These are phyloP conservation scores for Thereva nobilitata DNA, from an alignment of 2,888 invertebrate species.

Conservation along the genomic window DNA sequence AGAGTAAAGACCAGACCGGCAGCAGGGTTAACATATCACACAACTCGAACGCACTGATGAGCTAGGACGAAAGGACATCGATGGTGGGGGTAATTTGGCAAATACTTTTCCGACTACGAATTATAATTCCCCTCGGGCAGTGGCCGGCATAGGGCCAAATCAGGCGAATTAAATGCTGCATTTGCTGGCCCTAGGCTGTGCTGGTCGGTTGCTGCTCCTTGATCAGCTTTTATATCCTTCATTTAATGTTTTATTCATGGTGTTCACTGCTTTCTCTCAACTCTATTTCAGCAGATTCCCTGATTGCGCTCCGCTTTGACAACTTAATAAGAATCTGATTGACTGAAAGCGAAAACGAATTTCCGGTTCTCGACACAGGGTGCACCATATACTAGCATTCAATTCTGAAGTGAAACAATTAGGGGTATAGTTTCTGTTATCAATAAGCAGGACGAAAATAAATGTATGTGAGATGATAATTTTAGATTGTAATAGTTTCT, in stretches of 20 bases:
- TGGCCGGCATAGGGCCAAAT: slow-evolving; percentile 36
- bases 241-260: slow-evolving; percentile 39
- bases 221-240: slow-evolving; percentile 41
- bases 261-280: slow-evolving; percentile 10
- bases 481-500: too few relatives aligned
- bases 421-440: background rate
- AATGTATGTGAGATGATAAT: too few relatives aligned
- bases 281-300: background rate
- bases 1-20: background rate
- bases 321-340: slow-evolving; percentile 37
- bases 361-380: slow-evolving; percentile 25
- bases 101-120: slow-evolving; percentile 29
- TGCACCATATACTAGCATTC: slow-evolving; percentile 10
- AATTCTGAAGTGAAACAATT: slow-evolving; percentile 12
- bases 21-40: background rate
- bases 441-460: too few relatives aligned
- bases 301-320: slow-evolving; percentile 32
- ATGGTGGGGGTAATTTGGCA: slow-evolving; percentile 32
- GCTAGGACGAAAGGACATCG: slow-evolving; percentile 1
- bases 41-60: slow-evolving; percentile 9
- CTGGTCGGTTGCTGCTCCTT: slow-evolving; percentile 16
- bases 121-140: slow-evolving; percentile 39
- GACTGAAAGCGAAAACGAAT: slow-evolving; percentile 34
- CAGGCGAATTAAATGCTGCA: slow-evolving; percentile 39
- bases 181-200: slow-evolving; percentile 25